Evolutionary conservation across 2,888 invertebrate genomes (phyloP), one percentile per base, ranked within the genome.

Genomic region (Phorcus lineatus): DNA sequence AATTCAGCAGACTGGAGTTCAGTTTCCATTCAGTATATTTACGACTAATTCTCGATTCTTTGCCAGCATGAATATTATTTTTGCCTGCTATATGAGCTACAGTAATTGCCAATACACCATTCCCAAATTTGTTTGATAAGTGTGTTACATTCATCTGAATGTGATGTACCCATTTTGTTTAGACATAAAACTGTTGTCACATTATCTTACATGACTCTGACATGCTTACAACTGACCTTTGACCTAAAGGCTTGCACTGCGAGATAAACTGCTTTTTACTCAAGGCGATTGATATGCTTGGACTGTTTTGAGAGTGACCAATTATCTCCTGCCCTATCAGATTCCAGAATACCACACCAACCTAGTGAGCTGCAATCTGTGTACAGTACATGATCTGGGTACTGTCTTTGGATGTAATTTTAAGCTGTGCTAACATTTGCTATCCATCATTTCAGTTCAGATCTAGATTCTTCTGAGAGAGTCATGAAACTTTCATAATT

Each of bases 1-100:
- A 16, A 24, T 31, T 52, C 28, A 81, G 19, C 13, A 79, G 22
- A 7, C n/a, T 28, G 28, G 47, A 22, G 53, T 81, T 75, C 7
- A 81, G 36, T 55, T 67, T 81, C 81, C 81, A 81, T 79, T 81
- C 81, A n/a, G 66, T 79, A 52, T 79, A 76, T 36, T 28, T 16
- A 31, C 53, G 47, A 53, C 53, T 31, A 47, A 31, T 16, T 40
- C 81, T 19, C 24, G n/a, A 52, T 40, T 76, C 76, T 24, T 40
- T 67, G 70, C 78, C 78, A 13, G 78, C 81, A 17, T 67, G 31
- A 17, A 77, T 70, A 76, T 79, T 81, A n/a, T 62, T 31, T n/a
- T 40, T 28, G 4, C 79, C 81, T 62, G 78, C 52, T 31, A 81
- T 75, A 24, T 74, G 70, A 13, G 81, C 78, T 62, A 75, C 57